Conservation (phyloP, 2,113 vertebrate species). For the Rhodinocichla rosea region DNA sequence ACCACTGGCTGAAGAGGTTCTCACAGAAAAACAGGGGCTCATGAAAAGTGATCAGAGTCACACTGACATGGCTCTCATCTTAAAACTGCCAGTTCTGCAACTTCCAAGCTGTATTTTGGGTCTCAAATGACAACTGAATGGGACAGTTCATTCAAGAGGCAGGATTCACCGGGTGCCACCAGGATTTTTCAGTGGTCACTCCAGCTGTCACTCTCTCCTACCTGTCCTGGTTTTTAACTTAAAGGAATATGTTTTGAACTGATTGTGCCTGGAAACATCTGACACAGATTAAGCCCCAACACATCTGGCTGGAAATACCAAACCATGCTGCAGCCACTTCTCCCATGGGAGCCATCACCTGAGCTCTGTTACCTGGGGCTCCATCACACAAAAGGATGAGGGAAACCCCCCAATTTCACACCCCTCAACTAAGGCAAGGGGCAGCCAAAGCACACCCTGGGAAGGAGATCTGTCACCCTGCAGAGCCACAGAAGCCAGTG, state of each 20-base stretch:
- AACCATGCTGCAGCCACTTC: background rate
- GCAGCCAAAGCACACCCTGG: background rate
- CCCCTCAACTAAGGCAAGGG: background rate
- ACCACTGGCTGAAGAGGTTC: background rate
- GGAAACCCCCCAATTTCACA: background rate
- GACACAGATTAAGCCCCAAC: background rate
- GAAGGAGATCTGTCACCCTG: background rate
- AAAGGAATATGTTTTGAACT: background rate
- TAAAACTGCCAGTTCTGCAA: background rate
- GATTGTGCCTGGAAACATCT: background rate
- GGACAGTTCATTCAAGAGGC: background rate
- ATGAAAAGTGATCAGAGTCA: background rate
- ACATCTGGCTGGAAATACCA: background rate
- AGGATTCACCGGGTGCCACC: background rate
- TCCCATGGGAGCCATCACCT: background rate
- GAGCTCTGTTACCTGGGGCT: background rate
- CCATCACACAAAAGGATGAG: background rate
- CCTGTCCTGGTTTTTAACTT: background rate
- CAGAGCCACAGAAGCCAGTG: background rate
- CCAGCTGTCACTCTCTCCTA: background rate
- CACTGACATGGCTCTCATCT: background rate
- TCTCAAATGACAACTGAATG: background rate
- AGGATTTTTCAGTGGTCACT: background rate
- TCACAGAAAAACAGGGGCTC: background rate
- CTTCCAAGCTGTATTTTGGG: background rate